A percentile compares a stretch with the other conserved stretches of the same genome.
These are phyloP conservation scores for Apeltes quadracus DNA, from an alignment of 2,113 vertebrate genomes.

Conservation along the genomic window DNA sequence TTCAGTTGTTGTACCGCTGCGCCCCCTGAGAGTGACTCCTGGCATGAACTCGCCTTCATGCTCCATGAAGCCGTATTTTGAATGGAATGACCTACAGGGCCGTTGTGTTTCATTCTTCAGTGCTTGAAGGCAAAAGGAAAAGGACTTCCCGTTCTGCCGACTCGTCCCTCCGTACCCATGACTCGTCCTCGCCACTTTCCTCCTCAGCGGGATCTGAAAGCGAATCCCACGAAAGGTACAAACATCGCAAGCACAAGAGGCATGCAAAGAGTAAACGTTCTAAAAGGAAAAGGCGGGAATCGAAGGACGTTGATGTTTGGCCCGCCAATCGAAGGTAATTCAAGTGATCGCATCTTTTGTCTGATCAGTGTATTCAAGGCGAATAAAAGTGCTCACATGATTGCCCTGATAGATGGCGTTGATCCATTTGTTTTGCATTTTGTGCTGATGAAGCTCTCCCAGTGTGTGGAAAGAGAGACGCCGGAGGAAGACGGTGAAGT, in stretches of 20 bases:
- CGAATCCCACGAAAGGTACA: constrained; percentile 82
- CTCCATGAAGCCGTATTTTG: background rate
- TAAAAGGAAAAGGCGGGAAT: constrained; percentile 83
- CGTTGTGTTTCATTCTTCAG: constrained; percentile 68
- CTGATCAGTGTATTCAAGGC: background rate
- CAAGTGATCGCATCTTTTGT: background rate
- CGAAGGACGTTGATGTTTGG: constrained; percentile 48
- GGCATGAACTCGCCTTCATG: constrained; percentile 12
- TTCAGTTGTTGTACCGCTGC: constrained; percentile 33
- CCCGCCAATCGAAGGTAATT: constrained; percentile 47
- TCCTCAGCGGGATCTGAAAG: constrained; percentile 84
- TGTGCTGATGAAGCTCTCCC: constrained; percentile 36
- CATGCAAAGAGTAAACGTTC: constrained; percentile 82
- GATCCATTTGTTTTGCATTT: constrained; percentile 21
- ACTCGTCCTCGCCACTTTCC: constrained; percentile 79
- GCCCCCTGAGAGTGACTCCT: constrained; percentile 22
- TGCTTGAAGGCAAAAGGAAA: constrained; percentile 87
- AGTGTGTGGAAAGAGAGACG: constrained; percentile 81
- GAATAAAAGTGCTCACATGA: background rate
- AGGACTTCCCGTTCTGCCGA: constrained; percentile 82
- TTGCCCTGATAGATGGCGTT: background rate
- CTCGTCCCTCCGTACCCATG: constrained; percentile 81
- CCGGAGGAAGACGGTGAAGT: constrained; percentile 80
- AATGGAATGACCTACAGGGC: background rate
- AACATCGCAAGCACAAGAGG: constrained; percentile 82